Percentiles rank a stretch among this genome's conserved stretches.
Conservation (phyloP, 2,113 vertebrate genomes). For the Sterrhoptilus dennistouni region DNA sequence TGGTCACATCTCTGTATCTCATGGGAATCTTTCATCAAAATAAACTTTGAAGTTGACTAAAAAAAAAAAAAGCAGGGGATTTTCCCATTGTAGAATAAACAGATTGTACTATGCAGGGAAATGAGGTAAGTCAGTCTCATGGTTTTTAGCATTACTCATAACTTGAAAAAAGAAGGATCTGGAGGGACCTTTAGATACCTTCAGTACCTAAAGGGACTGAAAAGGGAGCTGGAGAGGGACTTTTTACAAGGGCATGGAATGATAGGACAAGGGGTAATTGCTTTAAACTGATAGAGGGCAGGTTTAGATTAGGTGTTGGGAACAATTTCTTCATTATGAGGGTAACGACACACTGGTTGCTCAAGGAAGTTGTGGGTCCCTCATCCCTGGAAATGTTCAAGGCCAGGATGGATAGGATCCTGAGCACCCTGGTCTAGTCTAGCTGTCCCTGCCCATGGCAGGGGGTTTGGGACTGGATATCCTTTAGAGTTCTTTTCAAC, state of each 20-base stretch:
- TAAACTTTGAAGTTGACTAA: background rate
- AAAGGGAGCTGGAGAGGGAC: background rate
- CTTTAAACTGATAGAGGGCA: background rate
- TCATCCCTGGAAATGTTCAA: background rate
- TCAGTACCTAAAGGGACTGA: background rate
- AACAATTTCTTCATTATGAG: background rate
- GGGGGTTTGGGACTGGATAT: background rate
- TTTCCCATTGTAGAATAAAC: constrained; percentile 21
- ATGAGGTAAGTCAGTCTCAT: background rate
- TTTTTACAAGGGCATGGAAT: background rate
- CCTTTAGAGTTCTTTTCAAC: background rate
- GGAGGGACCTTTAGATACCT: background rate
- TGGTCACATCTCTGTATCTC: background rate
- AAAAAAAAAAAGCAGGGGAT: background rate
- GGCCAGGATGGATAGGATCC: background rate
- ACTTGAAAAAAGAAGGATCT: background rate
- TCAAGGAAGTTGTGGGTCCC: background rate
- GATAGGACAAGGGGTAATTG: background rate
- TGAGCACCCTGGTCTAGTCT: background rate
- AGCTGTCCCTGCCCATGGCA: background rate
- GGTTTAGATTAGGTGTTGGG: background rate
- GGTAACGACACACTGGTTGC: background rate
- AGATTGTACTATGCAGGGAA: background rate
- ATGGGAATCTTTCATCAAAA: constrained; percentile 15
- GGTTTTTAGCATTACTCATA: background rate